These are phyloP conservation scores for Pelmatolapia mariae DNA, from an alignment of 2,113 vertebrate genomes.

Conservation along the genomic window DNA sequence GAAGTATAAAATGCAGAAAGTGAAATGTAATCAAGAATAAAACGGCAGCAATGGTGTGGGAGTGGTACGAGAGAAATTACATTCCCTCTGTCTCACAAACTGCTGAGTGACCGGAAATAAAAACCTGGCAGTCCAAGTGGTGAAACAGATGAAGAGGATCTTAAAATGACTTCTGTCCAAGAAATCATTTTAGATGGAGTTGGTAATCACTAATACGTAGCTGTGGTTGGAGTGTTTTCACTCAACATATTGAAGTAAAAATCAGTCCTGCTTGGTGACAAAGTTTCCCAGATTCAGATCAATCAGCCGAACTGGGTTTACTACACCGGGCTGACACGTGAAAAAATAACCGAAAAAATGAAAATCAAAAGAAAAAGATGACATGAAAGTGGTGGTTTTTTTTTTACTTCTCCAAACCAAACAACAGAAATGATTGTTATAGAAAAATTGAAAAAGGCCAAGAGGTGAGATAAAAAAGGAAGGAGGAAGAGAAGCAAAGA, in stretches of 20 bases:
- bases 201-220: not conserved
- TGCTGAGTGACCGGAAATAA: not conserved
- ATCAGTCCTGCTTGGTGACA: not conserved
- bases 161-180: not conserved
- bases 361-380: not conserved
- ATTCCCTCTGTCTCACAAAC: not conserved
- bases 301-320: not conserved
- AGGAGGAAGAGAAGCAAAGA: not conserved
- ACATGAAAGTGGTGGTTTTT: not conserved
- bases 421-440: not conserved
- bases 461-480: not conserved
- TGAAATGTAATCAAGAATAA: not conserved
- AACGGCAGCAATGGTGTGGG: not conserved
- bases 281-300: not conserved
- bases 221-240: not conserved
- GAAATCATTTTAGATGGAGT: not conserved
- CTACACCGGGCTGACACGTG: not conserved
- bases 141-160: not conserved
- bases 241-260: not conserved
- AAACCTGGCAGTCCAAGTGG: not conserved
- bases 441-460: not conserved
- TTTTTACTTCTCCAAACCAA: not conserved
- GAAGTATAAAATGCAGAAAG: not conserved
- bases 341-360: not conserved
- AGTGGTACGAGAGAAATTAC: not conserved